phyloP scores from a whole-genome alignment of 2,888 invertebrate genomes.

The Tribolium freemani region DNA sequence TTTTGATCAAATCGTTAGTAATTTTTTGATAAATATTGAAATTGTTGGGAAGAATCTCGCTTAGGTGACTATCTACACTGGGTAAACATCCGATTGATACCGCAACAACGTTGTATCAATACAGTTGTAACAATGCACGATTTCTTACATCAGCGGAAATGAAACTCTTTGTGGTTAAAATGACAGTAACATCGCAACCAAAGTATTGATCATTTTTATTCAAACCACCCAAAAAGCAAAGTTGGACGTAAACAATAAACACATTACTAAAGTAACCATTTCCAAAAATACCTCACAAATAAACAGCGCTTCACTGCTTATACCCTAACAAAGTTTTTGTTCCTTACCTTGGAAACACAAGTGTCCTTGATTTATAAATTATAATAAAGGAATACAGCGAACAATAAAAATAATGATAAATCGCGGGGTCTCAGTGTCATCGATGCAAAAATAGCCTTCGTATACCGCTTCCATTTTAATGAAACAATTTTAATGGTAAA shows the following conservation, averaged over 20 bases:
- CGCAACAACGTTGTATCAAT: neutral
- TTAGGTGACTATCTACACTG: neutral
- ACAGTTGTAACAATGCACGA: neutral
- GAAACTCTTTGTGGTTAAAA: neutral
- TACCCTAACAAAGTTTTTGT: neutral
- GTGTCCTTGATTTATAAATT: neutral
- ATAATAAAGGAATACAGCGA: neutral
- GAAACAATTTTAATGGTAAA: constrained; percentile 11
- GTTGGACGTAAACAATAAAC: constrained; percentile 35
- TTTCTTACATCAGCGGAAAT: neutral
- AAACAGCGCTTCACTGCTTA: constrained; percentile 23
- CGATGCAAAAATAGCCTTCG: constrained; percentile 2
- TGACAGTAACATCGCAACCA: neutral
- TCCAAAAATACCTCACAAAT: constrained; percentile 41
- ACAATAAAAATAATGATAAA: neutral
- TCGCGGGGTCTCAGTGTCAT: neutral
- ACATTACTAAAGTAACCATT: constrained; percentile 33
- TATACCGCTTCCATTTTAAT: neutral
- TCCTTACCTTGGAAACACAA: neutral
- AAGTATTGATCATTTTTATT: constrained; percentile 18
- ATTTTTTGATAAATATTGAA: neutral
- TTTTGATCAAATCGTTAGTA: too few relatives aligned
- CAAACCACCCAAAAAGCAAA: neutral
- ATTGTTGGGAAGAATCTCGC: neutral
- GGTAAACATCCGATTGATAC: neutral